Conservation (phyloP, 2,888 invertebrate species). For the Macrophya alboannulata region DNA sequence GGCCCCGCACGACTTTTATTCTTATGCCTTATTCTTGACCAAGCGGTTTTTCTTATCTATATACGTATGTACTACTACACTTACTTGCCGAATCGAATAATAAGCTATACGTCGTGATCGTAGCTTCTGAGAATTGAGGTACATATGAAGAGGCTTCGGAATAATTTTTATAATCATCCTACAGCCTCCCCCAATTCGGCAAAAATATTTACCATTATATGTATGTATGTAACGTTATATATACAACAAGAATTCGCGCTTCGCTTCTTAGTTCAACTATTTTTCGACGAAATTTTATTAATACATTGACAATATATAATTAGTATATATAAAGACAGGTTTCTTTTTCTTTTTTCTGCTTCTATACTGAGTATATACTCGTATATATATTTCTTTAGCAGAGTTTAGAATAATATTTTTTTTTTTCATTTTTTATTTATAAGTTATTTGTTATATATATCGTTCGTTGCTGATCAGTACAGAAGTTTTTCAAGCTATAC, state of each 20-base stretch:
- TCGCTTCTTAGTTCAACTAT: neutral
- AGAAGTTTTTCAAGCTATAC: slow-evolving; percentile 29
- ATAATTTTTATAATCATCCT: slow-evolving; percentile 1
- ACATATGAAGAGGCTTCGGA: neutral
- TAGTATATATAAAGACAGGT: neutral
- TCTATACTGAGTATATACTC: neutral
- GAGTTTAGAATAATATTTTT: slow-evolving; percentile 24
- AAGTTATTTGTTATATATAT: slow-evolving; percentile 12
- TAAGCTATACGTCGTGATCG: neutral
- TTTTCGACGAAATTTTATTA: neutral
- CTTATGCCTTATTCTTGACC: neutral
- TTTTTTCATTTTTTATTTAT: neutral
- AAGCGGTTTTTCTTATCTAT: slow-evolving; percentile 29
- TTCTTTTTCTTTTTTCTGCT: neutral
- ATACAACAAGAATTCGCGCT: neutral
- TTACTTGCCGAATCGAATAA: neutral
- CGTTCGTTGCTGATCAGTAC: neutral
- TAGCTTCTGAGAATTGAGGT: neutral
- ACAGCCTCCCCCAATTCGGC: neutral
- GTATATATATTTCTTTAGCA: neutral
- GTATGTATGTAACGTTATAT: too few relatives aligned
- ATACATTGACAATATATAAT: neutral
- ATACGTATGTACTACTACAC: neutral
- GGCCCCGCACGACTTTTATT: neutral
- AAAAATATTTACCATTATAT: neutral